phyloP scores from a whole-genome alignment of 2,113 vertebrate species.

The Cyprinodon brontotheroides region DNA sequence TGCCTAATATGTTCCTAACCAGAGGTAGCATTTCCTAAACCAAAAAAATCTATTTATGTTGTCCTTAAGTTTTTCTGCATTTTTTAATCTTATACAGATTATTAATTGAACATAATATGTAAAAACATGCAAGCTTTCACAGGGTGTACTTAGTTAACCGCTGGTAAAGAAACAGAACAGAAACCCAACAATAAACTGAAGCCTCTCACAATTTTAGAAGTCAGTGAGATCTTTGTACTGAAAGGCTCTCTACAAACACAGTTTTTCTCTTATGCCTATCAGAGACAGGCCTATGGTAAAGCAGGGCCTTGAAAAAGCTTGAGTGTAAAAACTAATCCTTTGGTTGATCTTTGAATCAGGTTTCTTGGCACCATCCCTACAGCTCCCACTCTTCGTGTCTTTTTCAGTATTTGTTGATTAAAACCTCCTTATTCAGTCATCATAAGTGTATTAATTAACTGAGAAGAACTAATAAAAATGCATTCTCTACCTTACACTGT shows the following conservation, averaged over 20 bases:
- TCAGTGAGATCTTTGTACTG: too few relatives aligned
- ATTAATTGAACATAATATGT: not conserved
- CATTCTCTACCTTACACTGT: constrained; percentile 35
- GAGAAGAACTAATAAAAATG: constrained; percentile 38
- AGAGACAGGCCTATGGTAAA: not conserved
- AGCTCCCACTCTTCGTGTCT: not conserved
- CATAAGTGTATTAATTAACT: constrained; percentile 23
- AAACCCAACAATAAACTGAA: too few relatives aligned
- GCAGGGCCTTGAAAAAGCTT: not conserved
- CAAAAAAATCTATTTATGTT: not conserved
- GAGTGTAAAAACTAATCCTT: not conserved
- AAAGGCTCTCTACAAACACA: too few relatives aligned
- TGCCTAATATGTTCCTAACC: not conserved
- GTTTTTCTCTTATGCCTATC: not conserved
- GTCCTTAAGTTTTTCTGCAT: not conserved
- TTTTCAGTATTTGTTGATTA: constrained; percentile 5
- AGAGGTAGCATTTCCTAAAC: not conserved
- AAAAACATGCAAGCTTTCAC: not conserved
- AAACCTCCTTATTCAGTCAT: constrained; percentile 33
- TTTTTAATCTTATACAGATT: not conserved
- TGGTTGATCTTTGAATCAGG: not conserved
- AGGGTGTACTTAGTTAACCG: not conserved
- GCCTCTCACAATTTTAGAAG: too few relatives aligned
- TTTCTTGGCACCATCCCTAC: not conserved
- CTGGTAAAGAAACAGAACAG: not conserved